Base-by-base conservation (phyloP, 2,797 vertebrate genomes). In the Pangasius macronema region DNA sequence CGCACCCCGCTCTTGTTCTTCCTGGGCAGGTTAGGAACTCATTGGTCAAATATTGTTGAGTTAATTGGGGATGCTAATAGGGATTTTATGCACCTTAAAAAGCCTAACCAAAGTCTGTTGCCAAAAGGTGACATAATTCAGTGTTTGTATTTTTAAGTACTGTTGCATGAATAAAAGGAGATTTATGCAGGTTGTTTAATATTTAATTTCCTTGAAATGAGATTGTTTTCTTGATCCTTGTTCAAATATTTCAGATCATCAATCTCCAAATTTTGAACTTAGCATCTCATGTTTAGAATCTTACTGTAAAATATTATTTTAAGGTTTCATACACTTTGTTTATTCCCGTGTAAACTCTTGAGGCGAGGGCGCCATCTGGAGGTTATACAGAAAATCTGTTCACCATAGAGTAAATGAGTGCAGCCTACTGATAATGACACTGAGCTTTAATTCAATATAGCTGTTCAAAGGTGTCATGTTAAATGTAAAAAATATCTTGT, bases 101-200 rank as follows among this genome's bases (percentile, higher is more conserved):
- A 73, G 84, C 61, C 33, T 82, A 82, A 88, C 90, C 88, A 91
- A 91, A 91, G 89, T 39, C 42, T 84, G 85, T 88, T 87, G 24
- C 87, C 51, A n/a, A 7, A 30, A 27, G 51, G 83, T 84, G 68
- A 87, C 76, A 24, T 3, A 65, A 73, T 82, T 89, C 65, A 86
- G 68, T 87, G 86, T 88, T 91, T 87, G 77, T 87, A 87, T 89
- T 79, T 68, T 57, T 55, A 24, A 82, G 14, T n/a, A 68, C 36
- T 65, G 13, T 82, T 61, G 75, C 53, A 70, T 83, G 75, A 88
- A 67, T 85, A 55, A 65, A 84, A 87, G 22, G 27, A 77, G 24
- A 82, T 63, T 65, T 49, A 65, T 82, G 61, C 42, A 65, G 27
- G 13, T 59, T 36, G 33, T 82, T 49, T 87, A 30, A 46, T 68